phyloP scores from a whole-genome alignment of 2,113 vertebrate genomes.

The Prionailurus viverrinus region DNA sequence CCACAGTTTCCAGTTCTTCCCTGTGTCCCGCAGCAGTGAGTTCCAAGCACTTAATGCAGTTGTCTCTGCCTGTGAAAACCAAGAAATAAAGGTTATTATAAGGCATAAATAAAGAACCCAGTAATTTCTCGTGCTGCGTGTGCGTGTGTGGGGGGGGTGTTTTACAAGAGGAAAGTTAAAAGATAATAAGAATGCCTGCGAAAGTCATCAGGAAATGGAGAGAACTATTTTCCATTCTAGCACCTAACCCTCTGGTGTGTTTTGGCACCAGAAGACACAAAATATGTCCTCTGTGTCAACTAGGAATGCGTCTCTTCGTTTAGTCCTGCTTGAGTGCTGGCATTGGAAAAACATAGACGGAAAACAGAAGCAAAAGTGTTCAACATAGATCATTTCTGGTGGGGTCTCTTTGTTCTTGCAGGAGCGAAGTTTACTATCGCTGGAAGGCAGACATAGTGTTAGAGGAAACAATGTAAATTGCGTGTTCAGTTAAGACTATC shows the following conservation, averaged over 20 bases:
- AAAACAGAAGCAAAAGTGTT: neutral
- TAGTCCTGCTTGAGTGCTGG: neutral
- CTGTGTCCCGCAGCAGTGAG: neutral
- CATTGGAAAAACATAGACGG: slow-evolving; percentile 46
- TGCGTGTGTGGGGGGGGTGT: neutral
- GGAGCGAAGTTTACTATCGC: neutral
- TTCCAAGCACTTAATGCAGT: neutral
- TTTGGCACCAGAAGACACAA: slow-evolving; percentile 68
- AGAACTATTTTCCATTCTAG: slow-evolving; percentile 69
- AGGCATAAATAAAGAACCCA: slow-evolving; percentile 43
- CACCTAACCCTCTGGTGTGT: slow-evolving; percentile 66
- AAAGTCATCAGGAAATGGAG: slow-evolving; percentile 67
- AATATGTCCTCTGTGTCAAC: slow-evolving; percentile 61
- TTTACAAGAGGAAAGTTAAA: slow-evolving; percentile 68
- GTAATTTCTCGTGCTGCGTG: neutral
- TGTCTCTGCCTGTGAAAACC: slow-evolving; percentile 47
- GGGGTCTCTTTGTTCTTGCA: slow-evolving; percentile 26
- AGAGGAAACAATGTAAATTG: slow-evolving; percentile 56
- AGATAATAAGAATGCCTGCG: slow-evolving; percentile 60
- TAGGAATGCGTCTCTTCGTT: slow-evolving; percentile 54
- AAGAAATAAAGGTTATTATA: slow-evolving; percentile 28
- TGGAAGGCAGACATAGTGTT: slow-evolving; percentile 39
- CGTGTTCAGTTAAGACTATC: slow-evolving; percentile 30
- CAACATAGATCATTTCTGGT: neutral
- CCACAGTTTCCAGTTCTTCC: neutral